Evolutionary conservation across 2,113 vertebrate genomes (phyloP), one percentile per base, ranked within the genome.

Genomic region (Ceratotherium simum): DNA sequence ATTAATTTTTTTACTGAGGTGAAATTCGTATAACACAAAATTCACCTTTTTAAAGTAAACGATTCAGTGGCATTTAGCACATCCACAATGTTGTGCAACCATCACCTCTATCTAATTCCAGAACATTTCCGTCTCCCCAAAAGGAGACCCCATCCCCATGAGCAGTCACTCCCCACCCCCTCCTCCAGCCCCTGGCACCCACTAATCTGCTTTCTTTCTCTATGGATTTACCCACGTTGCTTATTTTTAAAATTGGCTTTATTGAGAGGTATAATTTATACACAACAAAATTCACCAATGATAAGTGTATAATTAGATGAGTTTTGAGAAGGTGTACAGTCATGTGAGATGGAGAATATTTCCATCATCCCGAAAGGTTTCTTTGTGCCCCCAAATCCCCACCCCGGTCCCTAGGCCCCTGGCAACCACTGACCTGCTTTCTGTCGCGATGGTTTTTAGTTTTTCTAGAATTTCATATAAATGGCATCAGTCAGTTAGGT

Each of bases 401-500:
- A 1, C 4, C 2, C 31, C 12, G 18, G 36, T 36, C 5, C 3
- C 64, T 23, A 27, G 16, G 23, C 8, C 65, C 25, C 58, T 5
- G 17, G 51, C 13, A 58, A 2, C 79, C 6, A 9, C 27, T 65
- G 62, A 46, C 54, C 27, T 65, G 16, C n/a, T 31, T 51, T n/a
- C 12, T 67, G 14, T 75, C 67, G 16, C 60, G 20, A 0, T 14
- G 8, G 6, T 51, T 78, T 67, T n/a, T 62, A 21, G 36, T 11
- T 60, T 82, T 56, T 54, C 62, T 95, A 76, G 86, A 91, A 27
- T 67, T 27, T 29, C 29, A 4, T 0, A 11, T 39, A 27, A 54
- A 29, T 1, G 18, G 42, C 46, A 6, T 25, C 11, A 4, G 7
- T 67, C 48, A 3, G 1, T 80, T 3, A 0, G 8, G 13, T 31